phyloP scores from a whole-genome alignment of 2,113 vertebrate species.

The Tachysurus vachellii region DNA sequence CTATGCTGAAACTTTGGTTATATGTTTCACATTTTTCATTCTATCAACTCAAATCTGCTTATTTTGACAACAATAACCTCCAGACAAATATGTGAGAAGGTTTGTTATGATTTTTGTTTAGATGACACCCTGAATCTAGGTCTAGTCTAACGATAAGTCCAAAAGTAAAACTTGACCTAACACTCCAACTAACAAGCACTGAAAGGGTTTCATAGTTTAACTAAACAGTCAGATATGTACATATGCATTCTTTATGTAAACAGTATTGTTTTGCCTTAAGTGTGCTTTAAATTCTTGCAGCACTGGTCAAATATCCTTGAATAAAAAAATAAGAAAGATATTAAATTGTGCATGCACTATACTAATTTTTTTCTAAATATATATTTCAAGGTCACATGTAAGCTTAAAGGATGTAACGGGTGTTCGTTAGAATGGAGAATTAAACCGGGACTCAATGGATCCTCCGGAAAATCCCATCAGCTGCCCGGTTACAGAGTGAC shows the following conservation, averaged over 20 bases:
- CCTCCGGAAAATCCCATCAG: not conserved
- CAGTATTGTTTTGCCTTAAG: not conserved
- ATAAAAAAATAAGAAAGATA: not conserved
- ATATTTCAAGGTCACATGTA: not conserved
- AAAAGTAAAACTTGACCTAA: not conserved
- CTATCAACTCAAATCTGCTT: not conserved
- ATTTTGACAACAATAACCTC: not conserved
- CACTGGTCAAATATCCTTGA: not conserved
- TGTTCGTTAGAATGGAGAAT: not conserved
- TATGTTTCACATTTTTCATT: not conserved
- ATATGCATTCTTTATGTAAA: not conserved
- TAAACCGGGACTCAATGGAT: not conserved
- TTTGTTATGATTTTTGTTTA: not conserved
- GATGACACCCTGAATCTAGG: not conserved
- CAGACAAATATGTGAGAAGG: not conserved
- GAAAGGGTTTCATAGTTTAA: not conserved
- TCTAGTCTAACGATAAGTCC: not conserved
- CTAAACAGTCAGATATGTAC: not conserved
- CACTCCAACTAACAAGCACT: not conserved
- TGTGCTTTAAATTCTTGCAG: not conserved
- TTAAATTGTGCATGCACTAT: no score
- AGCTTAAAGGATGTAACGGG: not conserved
- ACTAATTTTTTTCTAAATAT: not conserved
- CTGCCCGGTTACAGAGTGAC: conserved; percentile 19
- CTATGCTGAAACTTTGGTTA: not conserved